Evolutionary conservation across 2,113 vertebrate genomes (phyloP).

Genomic region (Oryzias melastigma): DNA sequence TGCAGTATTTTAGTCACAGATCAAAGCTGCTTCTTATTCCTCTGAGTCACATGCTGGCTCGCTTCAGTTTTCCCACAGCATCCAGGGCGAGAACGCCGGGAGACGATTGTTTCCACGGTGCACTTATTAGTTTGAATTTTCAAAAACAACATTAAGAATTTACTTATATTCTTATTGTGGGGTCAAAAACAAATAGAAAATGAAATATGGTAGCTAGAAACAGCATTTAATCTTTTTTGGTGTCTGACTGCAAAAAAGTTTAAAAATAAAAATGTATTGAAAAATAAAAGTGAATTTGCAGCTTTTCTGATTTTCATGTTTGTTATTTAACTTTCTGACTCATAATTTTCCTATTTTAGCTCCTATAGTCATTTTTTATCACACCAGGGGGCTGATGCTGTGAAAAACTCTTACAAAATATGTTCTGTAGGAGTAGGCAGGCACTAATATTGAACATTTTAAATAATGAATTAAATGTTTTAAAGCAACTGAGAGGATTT

Average conservation of each 20-base stretch:
- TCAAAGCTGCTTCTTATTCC: slow-evolving; percentile 45
- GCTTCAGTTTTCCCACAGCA: slow-evolving; percentile 6
- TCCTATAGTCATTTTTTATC: not conserved
- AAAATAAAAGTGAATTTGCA: not conserved
- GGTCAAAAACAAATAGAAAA: too few species aligned
- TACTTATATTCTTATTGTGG: too few species aligned
- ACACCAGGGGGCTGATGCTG: not conserved
- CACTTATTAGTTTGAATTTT: too few species aligned
- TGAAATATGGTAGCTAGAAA: too few species aligned
- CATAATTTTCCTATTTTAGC: slow-evolving; percentile 2
- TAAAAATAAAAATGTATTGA: not conserved
- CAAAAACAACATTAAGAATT: too few species aligned
- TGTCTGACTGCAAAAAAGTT: not conserved
- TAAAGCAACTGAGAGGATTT: too few species aligned
- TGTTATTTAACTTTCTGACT: slow-evolving; percentile 1
- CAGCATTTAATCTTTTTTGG: too few species aligned
- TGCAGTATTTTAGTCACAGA: slow-evolving; percentile 16
- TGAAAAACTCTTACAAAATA: not conserved
- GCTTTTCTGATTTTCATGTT: not conserved
- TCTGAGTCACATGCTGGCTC: slow-evolving; percentile 24
- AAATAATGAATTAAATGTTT: too few species aligned
- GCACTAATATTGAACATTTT: too few species aligned
- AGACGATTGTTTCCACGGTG: too few species aligned
- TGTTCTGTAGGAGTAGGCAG: too few species aligned
- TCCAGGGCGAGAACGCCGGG: slow-evolving; percentile 4